Evolutionary conservation across 2,113 vertebrate genomes (phyloP).

Genomic region (Jaculus jaculus): DNA sequence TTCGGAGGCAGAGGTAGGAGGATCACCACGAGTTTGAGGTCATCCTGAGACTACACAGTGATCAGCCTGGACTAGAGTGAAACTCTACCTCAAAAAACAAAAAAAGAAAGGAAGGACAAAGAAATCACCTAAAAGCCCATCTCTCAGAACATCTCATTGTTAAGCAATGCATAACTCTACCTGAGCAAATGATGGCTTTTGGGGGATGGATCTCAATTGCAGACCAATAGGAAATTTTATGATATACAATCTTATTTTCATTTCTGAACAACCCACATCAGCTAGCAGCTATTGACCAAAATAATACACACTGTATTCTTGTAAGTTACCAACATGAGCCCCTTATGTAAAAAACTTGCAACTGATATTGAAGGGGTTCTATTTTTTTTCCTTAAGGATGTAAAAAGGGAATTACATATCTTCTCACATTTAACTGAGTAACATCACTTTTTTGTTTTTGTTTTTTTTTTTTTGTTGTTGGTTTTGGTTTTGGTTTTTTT

Average conservation of each 20-base stretch:
- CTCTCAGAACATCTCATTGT: not conserved
- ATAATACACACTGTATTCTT: constrained; percentile 17
- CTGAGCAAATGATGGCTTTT: not conserved
- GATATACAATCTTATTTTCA: constrained; percentile 49
- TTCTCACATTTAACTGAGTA: too few relatives aligned
- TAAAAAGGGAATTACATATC: too few relatives aligned
- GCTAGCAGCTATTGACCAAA: not conserved
- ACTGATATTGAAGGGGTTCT: constrained; percentile 14
- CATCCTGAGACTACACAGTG: too few relatives aligned
- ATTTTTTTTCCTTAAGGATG: constrained; percentile 42
- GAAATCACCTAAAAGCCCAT: not conserved
- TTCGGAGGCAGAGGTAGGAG: too few relatives aligned
- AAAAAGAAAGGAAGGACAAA: too few relatives aligned
- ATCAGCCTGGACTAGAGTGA: too few relatives aligned
- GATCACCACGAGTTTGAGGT: too few relatives aligned
- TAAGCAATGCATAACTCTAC: not conserved
- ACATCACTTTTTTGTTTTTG: too few relatives aligned
- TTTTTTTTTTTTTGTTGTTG: too few relatives aligned
- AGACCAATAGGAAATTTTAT: constrained; percentile 30
- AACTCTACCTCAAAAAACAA: too few relatives aligned
- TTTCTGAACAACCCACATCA: constrained; percentile 31
- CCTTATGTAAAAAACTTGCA: not conserved
- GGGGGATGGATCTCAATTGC: not conserved
- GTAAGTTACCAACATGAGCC: not conserved
- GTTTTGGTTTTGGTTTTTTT: too few relatives aligned